phyloP scores from a whole-genome alignment of 37 sponge, comb jelly and placozoan species.

The Mnemiopsis leidyi region DNA sequence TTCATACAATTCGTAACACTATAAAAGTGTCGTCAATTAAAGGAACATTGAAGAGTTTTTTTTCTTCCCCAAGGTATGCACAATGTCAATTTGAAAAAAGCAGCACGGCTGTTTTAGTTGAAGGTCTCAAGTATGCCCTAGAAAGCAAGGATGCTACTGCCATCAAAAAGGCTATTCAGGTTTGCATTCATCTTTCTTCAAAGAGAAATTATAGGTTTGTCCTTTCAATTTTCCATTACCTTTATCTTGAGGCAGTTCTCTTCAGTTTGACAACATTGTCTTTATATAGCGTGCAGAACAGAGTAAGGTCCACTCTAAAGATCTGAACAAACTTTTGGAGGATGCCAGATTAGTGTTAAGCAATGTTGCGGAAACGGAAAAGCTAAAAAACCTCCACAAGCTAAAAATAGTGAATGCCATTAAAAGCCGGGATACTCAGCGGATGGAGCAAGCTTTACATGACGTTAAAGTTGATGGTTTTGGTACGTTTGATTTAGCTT shows the following conservation, averaged over 20 bases:
- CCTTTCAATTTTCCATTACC: not conserved
- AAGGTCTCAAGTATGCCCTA: not conserved
- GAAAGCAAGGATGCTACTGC: not conserved
- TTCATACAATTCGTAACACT: not conserved
- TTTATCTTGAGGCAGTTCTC: too few species aligned
- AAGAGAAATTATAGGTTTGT: not conserved
- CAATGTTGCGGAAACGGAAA: not conserved
- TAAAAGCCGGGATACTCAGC: not conserved
- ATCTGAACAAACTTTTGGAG: not conserved
- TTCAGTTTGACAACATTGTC: too few species aligned
- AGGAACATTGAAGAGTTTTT: too few species aligned
- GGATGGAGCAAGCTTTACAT: not conserved
- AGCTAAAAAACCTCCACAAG: not conserved
- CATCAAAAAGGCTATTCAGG: not conserved
- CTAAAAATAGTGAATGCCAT: constrained; percentile 19
- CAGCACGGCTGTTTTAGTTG: not conserved
- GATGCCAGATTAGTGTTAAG: not conserved
- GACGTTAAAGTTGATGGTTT: not conserved
- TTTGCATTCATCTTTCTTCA: not conserved
- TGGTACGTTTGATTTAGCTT: too few species aligned
- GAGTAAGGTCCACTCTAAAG: not conserved
- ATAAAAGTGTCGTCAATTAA: too few species aligned
- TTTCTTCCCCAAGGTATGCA: not conserved
- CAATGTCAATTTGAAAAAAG: constrained; percentile 17
- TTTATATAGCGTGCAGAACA: not conserved